A percentile compares a stretch with the other conserved stretches of the same genome.
These are phyloP conservation scores for Zaprionus africanus DNA, from an alignment of 1,140 invertebrate species.

Conservation along the genomic window DNA sequence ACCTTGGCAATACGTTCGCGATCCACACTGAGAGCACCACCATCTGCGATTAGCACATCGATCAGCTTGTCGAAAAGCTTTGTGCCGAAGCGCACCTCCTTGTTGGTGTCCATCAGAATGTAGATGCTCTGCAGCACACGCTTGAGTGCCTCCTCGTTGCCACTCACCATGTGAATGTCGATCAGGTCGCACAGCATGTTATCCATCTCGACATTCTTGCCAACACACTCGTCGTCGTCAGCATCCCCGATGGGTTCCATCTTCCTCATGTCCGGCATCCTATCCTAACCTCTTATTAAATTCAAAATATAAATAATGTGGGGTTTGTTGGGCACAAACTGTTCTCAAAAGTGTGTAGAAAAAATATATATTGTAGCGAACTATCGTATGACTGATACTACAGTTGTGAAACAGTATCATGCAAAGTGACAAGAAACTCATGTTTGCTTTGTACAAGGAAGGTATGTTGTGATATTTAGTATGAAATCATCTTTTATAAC, in stretches of 20 bases:
- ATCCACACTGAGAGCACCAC: not conserved
- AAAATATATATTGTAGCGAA: not conserved
- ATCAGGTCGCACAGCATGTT: conserved; percentile 43
- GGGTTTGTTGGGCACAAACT: not conserved
- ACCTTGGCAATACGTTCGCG: conserved; percentile 28
- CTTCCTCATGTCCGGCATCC: not conserved
- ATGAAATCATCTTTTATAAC: too few relatives aligned
- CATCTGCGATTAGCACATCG: conserved; percentile 18
- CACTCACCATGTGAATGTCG: conserved; percentile 32
- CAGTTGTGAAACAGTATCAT: not conserved
- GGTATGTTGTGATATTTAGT: too few relatives aligned
- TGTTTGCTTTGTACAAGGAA: not conserved
- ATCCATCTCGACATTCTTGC: conserved; percentile 35
- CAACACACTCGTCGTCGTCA: conserved; percentile 17
- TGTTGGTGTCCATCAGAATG: conserved; percentile 14
- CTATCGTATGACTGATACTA: not conserved
- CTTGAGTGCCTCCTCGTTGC: conserved; percentile 34
- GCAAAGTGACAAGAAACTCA: not conserved
- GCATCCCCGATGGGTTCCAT: not conserved
- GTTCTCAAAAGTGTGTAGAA: not conserved
- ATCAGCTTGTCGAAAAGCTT: conserved; percentile 37
- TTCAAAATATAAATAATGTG: conserved; percentile 11
- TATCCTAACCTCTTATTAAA: not conserved
- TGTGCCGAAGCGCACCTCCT: conserved; percentile 27
- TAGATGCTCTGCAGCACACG: conserved; percentile 35